These are phyloP conservation scores for Butastur rufipennis DNA, from an alignment of 2,113 vertebrate genomes.

Conservation along the genomic window DNA sequence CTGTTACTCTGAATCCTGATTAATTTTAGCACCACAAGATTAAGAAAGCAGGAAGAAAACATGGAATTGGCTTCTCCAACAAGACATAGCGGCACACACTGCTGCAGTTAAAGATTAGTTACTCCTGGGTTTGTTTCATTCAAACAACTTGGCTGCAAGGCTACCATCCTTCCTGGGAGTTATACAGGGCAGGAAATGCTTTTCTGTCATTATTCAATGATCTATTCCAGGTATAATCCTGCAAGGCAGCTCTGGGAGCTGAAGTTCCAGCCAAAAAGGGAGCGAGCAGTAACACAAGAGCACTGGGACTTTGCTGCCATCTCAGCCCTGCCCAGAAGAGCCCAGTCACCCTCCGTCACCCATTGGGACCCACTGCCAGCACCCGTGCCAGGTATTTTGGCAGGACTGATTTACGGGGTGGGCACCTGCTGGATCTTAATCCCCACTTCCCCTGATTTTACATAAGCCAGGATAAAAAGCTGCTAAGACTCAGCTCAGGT, in stretches of 20 bases:
- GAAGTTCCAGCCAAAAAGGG: neutral
- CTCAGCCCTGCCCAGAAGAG: neutral
- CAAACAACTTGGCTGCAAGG: neutral
- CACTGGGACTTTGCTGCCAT: neutral
- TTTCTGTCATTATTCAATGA: neutral
- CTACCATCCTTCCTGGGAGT: neutral
- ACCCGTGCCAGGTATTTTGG: accelerated
- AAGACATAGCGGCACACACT: accelerated
- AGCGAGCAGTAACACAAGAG: neutral
- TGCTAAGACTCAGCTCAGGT: neutral
- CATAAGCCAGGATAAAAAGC: neutral
- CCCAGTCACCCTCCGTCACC: neutral
- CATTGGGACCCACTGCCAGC: accelerated
- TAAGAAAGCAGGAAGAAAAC: neutral
- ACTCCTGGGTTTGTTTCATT: neutral
- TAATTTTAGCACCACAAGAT: neutral
- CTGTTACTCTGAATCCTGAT: neutral
- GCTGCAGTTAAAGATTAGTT: neutral
- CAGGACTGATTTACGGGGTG: neutral
- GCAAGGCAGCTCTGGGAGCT: neutral
- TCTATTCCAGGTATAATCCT: neutral
- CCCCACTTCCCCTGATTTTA: accelerated
- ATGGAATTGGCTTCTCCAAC: neutral
- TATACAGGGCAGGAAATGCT: neutral
- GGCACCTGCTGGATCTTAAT: neutral